These are phyloP conservation scores for Chromis chromis DNA, from an alignment of 2,797 vertebrate species.

Conservation along the genomic window DNA sequence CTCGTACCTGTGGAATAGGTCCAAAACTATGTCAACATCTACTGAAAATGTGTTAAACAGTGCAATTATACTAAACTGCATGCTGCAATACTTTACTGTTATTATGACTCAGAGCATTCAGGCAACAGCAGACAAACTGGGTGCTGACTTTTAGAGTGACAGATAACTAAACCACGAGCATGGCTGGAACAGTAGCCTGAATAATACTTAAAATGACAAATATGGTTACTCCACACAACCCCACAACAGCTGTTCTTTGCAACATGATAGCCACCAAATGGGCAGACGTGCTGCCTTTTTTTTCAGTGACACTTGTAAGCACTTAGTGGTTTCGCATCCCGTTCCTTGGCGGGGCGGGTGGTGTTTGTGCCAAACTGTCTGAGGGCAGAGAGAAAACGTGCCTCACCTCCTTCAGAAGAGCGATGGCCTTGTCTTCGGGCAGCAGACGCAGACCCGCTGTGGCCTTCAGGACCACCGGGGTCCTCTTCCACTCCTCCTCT, in stretches of 20 bases:
- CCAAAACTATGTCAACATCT: background rate
- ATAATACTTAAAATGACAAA: slow-evolving; percentile 85
- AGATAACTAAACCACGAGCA: slow-evolving; percentile 76
- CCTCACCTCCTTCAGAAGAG: slow-evolving; percentile 88
- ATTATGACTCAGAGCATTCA: slow-evolving; percentile 18
- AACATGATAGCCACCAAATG: slow-evolving; percentile 78
- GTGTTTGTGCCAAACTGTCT: slow-evolving; percentile 79
- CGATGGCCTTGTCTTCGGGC: slow-evolving; percentile 90
- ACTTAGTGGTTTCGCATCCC: slow-evolving; percentile 84
- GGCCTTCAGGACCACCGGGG: slow-evolving; percentile 92
- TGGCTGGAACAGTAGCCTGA: slow-evolving; percentile 77
- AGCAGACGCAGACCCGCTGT: slow-evolving; percentile 93
- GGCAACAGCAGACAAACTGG: slow-evolving; percentile 51
- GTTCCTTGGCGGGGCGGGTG: slow-evolving; percentile 69
- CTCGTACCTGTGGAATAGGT: slow-evolving; percentile 85
- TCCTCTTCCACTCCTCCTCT: slow-evolving; percentile 88
- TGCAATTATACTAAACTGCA: too few species aligned
- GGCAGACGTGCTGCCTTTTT: slow-evolving; percentile 76
- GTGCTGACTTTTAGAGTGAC: slow-evolving; percentile 69
- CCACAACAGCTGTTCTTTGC: slow-evolving; percentile 86
- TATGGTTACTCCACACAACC: slow-evolving; percentile 83
- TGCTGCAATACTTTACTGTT: background rate
- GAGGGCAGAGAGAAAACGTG: slow-evolving; percentile 65
- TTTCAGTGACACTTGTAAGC: slow-evolving; percentile 80
- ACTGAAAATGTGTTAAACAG: background rate